phyloP scores from a whole-genome alignment of 2,888 invertebrate species.

The Mermis nigrescens region DNA sequence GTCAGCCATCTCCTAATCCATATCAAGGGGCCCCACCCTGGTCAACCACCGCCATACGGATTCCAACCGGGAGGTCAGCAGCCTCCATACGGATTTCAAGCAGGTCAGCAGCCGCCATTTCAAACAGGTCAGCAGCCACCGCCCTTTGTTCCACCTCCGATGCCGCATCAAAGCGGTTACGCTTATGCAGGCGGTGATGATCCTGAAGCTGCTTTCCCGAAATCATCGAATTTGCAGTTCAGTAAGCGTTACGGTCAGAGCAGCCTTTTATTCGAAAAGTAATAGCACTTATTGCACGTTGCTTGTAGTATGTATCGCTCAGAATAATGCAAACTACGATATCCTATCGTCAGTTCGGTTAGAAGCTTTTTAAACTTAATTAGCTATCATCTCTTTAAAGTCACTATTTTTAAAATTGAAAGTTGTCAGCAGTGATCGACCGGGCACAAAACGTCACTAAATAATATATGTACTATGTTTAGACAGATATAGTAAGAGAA shows the following conservation, averaged over 20 bases:
- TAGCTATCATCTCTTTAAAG: no score
- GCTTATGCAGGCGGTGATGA: background rate
- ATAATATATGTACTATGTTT: no score
- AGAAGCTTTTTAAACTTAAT: no score
- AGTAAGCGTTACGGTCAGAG: conserved; percentile 28
- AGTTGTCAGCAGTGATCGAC: no score
- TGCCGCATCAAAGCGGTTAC: background rate
- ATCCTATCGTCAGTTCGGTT: no score
- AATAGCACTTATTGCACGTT: no score
- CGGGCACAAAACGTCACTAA: no score
- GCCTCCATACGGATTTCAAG: background rate
- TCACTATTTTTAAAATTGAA: no score
- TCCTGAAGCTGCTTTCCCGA: background rate
- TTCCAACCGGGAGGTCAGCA: background rate
- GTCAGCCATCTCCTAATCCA: background rate
- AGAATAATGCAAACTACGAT: no score
- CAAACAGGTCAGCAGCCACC: background rate
- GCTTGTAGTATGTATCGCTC: no score
- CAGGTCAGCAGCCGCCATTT: background rate
- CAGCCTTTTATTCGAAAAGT: conserved; percentile 32
- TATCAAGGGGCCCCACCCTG: background rate
- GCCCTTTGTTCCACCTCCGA: background rate
- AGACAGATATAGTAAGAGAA: no score
- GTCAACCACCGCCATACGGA: background rate
- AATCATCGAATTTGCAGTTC: conserved; percentile 17